Evolutionary conservation across 2,113 vertebrate species (phyloP).

Genomic region (Crotalus helleri): DNA sequence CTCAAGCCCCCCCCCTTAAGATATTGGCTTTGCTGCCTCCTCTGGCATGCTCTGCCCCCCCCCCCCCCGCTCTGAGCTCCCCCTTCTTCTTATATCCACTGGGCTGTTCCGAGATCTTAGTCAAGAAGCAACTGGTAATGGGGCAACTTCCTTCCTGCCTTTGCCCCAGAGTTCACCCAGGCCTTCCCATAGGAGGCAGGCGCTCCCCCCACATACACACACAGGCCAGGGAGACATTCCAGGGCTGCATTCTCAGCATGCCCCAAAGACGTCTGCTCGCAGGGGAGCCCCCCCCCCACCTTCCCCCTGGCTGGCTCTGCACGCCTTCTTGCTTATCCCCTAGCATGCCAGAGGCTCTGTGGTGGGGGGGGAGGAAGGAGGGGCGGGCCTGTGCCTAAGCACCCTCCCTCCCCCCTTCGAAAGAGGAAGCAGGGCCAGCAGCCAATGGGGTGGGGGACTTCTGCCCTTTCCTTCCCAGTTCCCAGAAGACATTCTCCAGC

Average conservation of each 20-base stretch:
- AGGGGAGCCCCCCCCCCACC: constrained; percentile 36
- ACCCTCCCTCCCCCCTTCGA: background rate
- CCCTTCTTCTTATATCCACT: background rate
- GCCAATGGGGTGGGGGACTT: background rate
- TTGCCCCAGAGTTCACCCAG: no score
- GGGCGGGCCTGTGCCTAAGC: background rate
- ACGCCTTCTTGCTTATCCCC: background rate
- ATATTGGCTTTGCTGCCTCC: no score
- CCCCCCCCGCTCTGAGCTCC: background rate
- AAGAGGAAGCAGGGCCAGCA: background rate
- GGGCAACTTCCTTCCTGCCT: background rate
- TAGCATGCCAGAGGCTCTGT: background rate
- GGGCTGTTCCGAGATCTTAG: background rate
- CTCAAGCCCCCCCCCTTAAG: background rate
- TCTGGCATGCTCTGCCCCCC: no score
- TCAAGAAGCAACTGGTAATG: background rate
- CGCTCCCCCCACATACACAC: no score
- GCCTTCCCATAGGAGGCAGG: background rate
- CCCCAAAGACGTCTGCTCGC: constrained; percentile 61
- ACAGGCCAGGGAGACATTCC: constrained; percentile 61
- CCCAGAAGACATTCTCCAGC: background rate
- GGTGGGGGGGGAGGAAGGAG: background rate
- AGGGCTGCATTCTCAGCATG: constrained; percentile 69
- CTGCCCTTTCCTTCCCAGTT: background rate
- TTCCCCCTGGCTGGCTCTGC: constrained; percentile 46